Evolutionary conservation across 2,113 vertebrate species (phyloP).

Genomic region (Typhlomys cinereus): DNA sequence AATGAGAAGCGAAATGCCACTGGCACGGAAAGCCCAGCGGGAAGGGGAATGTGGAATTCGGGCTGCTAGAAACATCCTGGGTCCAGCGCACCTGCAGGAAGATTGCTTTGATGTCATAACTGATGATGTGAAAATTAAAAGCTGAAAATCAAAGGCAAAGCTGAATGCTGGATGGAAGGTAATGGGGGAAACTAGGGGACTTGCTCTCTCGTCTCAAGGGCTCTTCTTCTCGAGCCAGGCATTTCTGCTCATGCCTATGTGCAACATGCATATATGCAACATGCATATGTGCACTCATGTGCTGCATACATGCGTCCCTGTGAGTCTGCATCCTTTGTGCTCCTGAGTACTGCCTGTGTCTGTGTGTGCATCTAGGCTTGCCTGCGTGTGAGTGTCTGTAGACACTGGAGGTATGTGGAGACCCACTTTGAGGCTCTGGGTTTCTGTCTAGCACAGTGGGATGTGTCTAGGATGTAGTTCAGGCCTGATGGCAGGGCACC

Average conservation of each 20-base stretch:
- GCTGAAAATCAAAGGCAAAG: slow-evolving; percentile 66
- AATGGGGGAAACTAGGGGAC: neutral
- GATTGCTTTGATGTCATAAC: slow-evolving; percentile 69
- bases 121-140: slow-evolving; percentile 76
- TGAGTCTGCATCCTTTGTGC: neutral
- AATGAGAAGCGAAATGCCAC: slow-evolving; percentile 64
- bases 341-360: neutral
- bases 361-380: neutral
- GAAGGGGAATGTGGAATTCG: slow-evolving; percentile 51
- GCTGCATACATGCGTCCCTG: neutral
- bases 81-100: slow-evolving; percentile 56
- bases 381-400: neutral
- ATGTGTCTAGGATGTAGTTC: neutral
- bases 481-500: neutral
- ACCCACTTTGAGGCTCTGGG: neutral
- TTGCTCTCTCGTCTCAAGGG: neutral
- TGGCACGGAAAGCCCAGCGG: neutral
- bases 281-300: neutral
- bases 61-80: slow-evolving; percentile 35
- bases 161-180: neutral
- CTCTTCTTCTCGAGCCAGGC: neutral
- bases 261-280: neutral
- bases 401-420: neutral
- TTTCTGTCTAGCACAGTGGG: neutral
- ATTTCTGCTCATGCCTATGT: neutral